Evolutionary conservation across 2,888 invertebrate genomes (phyloP).

Genomic region (Zhengitettix transpicula): DNA sequence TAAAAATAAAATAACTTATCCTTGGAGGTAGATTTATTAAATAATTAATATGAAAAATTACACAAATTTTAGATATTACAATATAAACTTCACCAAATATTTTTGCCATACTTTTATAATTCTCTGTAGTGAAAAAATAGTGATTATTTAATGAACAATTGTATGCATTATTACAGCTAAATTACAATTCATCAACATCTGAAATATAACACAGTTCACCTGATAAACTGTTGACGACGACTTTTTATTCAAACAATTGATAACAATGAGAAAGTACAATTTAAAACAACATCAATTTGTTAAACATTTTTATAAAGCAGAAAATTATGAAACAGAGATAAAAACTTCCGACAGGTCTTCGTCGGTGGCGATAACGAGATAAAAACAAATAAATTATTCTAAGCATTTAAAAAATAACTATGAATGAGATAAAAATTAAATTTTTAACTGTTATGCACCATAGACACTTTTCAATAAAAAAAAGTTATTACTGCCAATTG

Average conservation of each 20-base stretch:
- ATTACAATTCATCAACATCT: too few species aligned
- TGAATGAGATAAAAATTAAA: background rate
- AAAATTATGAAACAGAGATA: background rate
- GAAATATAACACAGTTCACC: too few species aligned
- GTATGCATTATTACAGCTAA: too few species aligned
- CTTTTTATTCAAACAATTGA: too few species aligned
- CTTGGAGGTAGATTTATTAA: constrained; percentile 31
- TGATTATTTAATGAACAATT: too few species aligned
- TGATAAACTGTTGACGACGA: too few species aligned
- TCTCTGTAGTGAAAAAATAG: too few species aligned
- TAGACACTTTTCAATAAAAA: background rate
- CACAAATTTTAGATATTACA: constrained; percentile 12
- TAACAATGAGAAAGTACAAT: background rate
- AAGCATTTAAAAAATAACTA: background rate
- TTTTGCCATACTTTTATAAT: too few species aligned
- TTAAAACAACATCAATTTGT: background rate
- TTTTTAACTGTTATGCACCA: constrained; percentile 3
- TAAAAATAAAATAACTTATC: constrained; percentile 8
- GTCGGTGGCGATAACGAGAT: background rate
- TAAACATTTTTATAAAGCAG: background rate
- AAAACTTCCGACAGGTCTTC: background rate
- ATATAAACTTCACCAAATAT: constrained; percentile 1
- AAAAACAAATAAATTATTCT: background rate
- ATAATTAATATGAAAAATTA: constrained; percentile 20
- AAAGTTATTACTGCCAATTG: constrained; percentile 1